Base-by-base conservation (phyloP, 1,140 invertebrate species). In the Drosophila insularis region DNA sequence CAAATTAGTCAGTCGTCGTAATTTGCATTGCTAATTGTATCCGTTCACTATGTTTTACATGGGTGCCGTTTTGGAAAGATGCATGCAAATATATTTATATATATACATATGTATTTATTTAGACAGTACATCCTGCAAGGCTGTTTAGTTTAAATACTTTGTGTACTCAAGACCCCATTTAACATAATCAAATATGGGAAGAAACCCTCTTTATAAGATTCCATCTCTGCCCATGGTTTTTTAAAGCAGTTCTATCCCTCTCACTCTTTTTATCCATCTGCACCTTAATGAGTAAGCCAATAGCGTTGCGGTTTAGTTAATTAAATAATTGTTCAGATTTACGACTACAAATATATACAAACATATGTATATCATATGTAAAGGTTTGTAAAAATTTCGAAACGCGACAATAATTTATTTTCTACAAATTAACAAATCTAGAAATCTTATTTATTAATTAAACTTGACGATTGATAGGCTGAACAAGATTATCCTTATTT, bases 1-100 rank as follows among this genome's bases (percentile, higher is more conserved):
- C 72, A 54, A 81, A 78, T 75, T 66, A 69, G 63, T 32, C 78
- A 69, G 63, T 32, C 78, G 58, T 68, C 46, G 32, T 54, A 78
- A 86, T 87, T 80, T 72, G 78, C 73, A 68, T 76, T 76, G 21
- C 17, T 50, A 50, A 50, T 19, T 50, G 17, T 50, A 50, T 50
- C 43, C 43, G 43, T 17, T 19, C 43, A 50, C 43, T 21, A 50
- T 50, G 17, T 21, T 21, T 2, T 6, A 5, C 43, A 50, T 19
- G 19, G 43, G 17, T 21, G 43, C 27, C 27, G 27, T 5, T 27
- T 27, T 27, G 5, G 27, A 1, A 27, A 27, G 27, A 27, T 27
- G n/a, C n/a, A n/a, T n/a, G n/a, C n/a, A n/a, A n/a, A n/a, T n/a
- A n/a, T n/a, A n/a, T n/a, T n/a, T n/a, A 23, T 23, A 23, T 23